Percentiles rank a stretch among this genome's conserved stretches.
These are phyloP conservation scores for Dasypolia templi DNA, from an alignment of 2,888 invertebrate species.

Conservation along the genomic window DNA sequence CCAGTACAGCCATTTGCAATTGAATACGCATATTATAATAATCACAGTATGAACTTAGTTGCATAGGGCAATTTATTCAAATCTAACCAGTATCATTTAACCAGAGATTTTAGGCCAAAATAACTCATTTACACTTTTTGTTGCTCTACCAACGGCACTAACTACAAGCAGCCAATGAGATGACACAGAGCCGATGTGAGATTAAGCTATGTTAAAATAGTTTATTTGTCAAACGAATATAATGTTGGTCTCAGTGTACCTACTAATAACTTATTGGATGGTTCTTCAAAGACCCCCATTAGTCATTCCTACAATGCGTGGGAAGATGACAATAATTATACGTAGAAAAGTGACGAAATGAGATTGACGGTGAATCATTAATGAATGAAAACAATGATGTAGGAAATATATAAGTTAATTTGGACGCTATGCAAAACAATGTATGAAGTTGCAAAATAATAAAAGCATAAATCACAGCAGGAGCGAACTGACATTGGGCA, in stretches of 20 bases:
- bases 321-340: slow-evolving; percentile 78
- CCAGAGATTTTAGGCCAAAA: neutral
- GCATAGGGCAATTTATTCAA: slow-evolving; percentile 17
- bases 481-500: slow-evolving; percentile 65
- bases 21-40: neutral
- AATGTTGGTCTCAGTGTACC: slow-evolving; percentile 50
- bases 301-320: slow-evolving; percentile 76
- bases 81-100: slow-evolving; percentile 1
- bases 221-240: slow-evolving; percentile 51
- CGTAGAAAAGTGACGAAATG: slow-evolving; percentile 80
- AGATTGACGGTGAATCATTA: slow-evolving; percentile 77
- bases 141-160: neutral
- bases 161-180: slow-evolving; percentile 8
- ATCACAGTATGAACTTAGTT: neutral
- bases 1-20: neutral
- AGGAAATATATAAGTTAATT: slow-evolving; percentile 61
- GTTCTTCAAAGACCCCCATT: slow-evolving; percentile 69
- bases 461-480: slow-evolving; percentile 65
- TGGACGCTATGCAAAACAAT: slow-evolving; percentile 58
- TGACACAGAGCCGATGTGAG: slow-evolving; percentile 18
- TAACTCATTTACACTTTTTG: slow-evolving; percentile 14
- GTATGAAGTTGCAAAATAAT: slow-evolving; percentile 66
- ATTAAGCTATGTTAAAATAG: slow-evolving; percentile 55
- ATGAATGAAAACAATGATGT: slow-evolving; percentile 74
- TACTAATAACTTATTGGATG: slow-evolving; percentile 61